Evolutionary conservation across 2,113 vertebrate genomes (phyloP).

Genomic region (Tachysurus fulvidraco): DNA sequence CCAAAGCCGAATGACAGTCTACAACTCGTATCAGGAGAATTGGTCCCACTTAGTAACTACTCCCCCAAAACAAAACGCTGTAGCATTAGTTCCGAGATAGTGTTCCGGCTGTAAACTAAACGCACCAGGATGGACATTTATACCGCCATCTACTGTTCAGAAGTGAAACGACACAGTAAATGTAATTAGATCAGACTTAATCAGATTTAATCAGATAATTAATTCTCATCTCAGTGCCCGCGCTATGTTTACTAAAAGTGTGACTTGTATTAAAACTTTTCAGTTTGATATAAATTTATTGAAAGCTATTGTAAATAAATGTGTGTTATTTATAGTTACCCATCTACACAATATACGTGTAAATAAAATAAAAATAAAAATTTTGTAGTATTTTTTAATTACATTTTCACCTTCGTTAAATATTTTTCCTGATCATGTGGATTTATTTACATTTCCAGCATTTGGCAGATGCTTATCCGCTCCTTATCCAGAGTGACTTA

Average conservation of each 20-base stretch:
- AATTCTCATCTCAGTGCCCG: background rate
- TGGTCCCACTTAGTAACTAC: background rate
- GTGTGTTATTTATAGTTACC: background rate
- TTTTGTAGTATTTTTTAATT: too few species aligned
- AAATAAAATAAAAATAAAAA: background rate
- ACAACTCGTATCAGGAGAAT: background rate
- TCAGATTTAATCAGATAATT: too few species aligned
- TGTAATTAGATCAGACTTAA: too few species aligned
- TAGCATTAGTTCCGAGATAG: slow-evolving; percentile 3
- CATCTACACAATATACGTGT: background rate
- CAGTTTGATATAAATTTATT: too few species aligned
- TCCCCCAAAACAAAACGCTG: background rate
- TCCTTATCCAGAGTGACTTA: too few species aligned
- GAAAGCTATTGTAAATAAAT: background rate
- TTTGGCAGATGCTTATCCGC: too few species aligned
- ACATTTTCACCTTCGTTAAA: background rate
- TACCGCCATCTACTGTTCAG: background rate
- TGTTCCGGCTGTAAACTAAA: background rate
- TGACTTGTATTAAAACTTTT: background rate
- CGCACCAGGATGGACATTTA: background rate
- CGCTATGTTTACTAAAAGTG: background rate
- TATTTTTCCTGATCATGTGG: background rate
- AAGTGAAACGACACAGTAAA: background rate
- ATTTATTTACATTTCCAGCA: too few species aligned
- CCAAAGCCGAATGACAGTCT: background rate